These are phyloP conservation scores for Ptychoptera albimana DNA, from an alignment of 2,888 invertebrate species.

Conservation along the genomic window DNA sequence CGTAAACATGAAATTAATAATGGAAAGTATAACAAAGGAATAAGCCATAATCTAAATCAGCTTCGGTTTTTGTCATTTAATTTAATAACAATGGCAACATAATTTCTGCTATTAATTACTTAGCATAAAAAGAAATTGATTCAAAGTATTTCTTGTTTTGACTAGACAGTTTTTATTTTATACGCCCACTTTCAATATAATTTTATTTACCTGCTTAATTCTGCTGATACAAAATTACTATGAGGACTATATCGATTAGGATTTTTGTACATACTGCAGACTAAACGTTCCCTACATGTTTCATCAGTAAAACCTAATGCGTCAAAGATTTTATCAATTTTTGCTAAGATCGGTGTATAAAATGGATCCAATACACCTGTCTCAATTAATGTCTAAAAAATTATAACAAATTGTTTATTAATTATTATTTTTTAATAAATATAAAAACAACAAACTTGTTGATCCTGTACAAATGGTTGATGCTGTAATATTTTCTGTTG, in stretches of 20 bases:
- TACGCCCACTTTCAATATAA: no score
- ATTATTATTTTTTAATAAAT: background rate
- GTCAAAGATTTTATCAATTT: constrained; percentile 55
- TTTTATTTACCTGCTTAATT: constrained; percentile 68
- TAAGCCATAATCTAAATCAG: no score
- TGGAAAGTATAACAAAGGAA: no score
- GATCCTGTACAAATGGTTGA: constrained; percentile 29
- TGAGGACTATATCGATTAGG: constrained; percentile 69
- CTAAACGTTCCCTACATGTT: constrained; percentile 58
- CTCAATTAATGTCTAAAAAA: constrained; percentile 22
- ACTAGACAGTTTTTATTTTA: no score
- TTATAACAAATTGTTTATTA: constrained; percentile 1
- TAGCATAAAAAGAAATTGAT: no score
- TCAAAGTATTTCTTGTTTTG: no score
- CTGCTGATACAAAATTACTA: constrained; percentile 73
- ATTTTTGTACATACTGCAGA: constrained; percentile 73
- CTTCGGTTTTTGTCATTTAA: no score
- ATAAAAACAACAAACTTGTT: constrained; percentile 19
- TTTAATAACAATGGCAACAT: no score
- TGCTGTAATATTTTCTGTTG: constrained; percentile 41
- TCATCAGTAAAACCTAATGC: constrained; percentile 55
- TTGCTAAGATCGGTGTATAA: constrained; percentile 63
- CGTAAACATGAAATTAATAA: no score
- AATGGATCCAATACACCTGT: constrained; percentile 38
- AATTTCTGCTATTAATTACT: no score